These are phyloP conservation scores for Paedocypris micromegethes DNA, from an alignment of 2,797 vertebrate species.

Conservation along the genomic window DNA sequence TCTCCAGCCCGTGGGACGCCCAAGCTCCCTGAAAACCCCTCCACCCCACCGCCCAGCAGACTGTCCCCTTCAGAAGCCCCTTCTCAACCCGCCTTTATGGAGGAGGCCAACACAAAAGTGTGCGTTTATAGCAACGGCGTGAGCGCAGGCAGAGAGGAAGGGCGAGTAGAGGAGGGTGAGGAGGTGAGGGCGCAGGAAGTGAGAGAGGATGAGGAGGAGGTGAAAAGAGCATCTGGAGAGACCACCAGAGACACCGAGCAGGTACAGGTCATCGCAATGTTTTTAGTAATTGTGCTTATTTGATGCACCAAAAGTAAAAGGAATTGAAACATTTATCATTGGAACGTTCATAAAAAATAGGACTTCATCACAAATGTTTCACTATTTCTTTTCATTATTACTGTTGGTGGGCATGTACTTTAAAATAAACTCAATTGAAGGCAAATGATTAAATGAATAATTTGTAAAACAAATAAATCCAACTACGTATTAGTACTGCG, in stretches of 20 bases:
- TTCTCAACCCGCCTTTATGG: conserved; percentile 66
- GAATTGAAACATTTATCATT: too few species aligned
- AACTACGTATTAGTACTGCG: too few species aligned
- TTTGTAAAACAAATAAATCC: too few species aligned
- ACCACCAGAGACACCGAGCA: conserved; percentile 59
- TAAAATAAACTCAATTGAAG: too few species aligned
- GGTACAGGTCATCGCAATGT: conserved; percentile 57
- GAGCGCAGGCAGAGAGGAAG: conserved; percentile 42
- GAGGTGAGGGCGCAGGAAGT: conserved; percentile 58
- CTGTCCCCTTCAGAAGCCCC: conserved; percentile 61
- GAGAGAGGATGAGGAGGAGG: conserved; percentile 49
- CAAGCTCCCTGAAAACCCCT: conserved; percentile 66
- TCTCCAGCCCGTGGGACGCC: conserved; percentile 76
- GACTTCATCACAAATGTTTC: too few species aligned
- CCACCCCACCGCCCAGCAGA: conserved; percentile 61
- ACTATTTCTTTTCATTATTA: too few species aligned
- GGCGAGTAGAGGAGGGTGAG: conserved; percentile 46
- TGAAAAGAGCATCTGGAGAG: conserved; percentile 53
- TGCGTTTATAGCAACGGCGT: conserved; percentile 56
- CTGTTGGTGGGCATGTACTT: too few species aligned
- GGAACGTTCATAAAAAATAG: too few species aligned
- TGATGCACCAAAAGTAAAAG: too few species aligned
- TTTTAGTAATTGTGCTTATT: neutral
- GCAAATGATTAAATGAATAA: too few species aligned
- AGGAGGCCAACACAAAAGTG: conserved; percentile 68